A percentile compares a stretch with the other conserved stretches of the same genome.
These are phyloP conservation scores for Epicampocera succincta DNA, from an alignment of 2,888 invertebrate genomes.

Conservation along the genomic window DNA sequence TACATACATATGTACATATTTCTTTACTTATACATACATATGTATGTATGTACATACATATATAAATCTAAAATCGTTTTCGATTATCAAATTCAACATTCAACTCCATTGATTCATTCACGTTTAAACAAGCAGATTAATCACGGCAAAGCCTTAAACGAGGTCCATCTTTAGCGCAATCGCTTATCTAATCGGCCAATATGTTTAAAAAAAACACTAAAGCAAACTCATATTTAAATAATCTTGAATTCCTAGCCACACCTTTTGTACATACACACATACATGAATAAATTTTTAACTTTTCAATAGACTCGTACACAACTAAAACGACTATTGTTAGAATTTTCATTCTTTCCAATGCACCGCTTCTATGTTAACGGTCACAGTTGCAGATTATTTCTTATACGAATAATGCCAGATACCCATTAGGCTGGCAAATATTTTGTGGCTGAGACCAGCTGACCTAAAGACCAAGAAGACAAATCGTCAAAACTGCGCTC, in stretches of 20 bases:
- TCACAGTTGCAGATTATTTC: not conserved
- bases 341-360: conserved; percentile 34
- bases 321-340: conserved; percentile 35
- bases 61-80: no score
- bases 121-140: no score
- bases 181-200: no score
- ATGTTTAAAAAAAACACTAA: not conserved
- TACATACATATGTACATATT: no score
- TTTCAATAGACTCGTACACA: conserved; percentile 2
- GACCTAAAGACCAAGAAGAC: conserved; percentile 55
- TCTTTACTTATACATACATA: no score
- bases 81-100: no score
- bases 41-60: no score
- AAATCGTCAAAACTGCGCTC: conserved; percentile 46
- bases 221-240: not conserved
- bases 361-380: not conserved
- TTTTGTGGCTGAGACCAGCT: conserved; percentile 24
- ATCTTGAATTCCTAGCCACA: conserved; percentile 33
- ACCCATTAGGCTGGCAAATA: conserved; percentile 17
- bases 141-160: no score
- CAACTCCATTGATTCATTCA: no score
- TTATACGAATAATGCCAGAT: conserved; percentile 16
- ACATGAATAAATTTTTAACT: conserved; percentile 2
- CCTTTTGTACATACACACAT: conserved; percentile 19
- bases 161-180: no score